Evolutionary conservation across 37 sponge, comb jelly and placozoan genomes (phyloP).

Genomic region (Ianthella basta): DNA sequence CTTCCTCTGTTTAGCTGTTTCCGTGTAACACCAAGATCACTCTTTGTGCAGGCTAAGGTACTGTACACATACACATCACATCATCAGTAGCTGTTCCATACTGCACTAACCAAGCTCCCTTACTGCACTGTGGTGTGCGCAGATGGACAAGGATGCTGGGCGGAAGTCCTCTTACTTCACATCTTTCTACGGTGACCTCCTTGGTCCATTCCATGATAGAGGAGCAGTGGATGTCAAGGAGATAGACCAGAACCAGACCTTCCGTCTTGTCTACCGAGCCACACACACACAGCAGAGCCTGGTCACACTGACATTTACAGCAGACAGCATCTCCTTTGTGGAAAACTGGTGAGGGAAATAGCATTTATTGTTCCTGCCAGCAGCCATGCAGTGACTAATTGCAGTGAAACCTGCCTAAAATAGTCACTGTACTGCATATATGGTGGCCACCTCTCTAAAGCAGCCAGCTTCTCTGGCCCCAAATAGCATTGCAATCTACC

Average conservation of each 20-base stretch:
- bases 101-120: too few species aligned
- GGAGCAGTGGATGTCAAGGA: background rate
- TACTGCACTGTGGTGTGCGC: background rate
- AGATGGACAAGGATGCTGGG: constrained; percentile 14
- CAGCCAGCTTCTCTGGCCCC: too few species aligned
- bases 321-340: constrained; percentile 74
- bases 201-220: constrained; percentile 43
- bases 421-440: too few species aligned
- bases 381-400: constrained; percentile 14
- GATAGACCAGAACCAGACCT: constrained; percentile 16
- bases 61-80: background rate
- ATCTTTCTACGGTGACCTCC: constrained; percentile 76
- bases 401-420: too few species aligned
- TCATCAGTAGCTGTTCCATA: background rate
- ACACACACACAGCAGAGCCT: constrained; percentile 71
- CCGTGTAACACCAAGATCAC: constrained; percentile 37
- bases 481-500: too few species aligned
- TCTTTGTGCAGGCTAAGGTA: constrained; percentile 51
- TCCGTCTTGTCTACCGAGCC: constrained; percentile 56
- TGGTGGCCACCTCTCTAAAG: too few species aligned
- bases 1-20: constrained; percentile 43
- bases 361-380: too few species aligned
- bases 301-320: constrained; percentile 74
- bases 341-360: constrained; percentile 47
- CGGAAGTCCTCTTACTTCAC: constrained; percentile 59